Conservation (phyloP, 2,888 invertebrate species). For the Cephus runcator region DNA sequence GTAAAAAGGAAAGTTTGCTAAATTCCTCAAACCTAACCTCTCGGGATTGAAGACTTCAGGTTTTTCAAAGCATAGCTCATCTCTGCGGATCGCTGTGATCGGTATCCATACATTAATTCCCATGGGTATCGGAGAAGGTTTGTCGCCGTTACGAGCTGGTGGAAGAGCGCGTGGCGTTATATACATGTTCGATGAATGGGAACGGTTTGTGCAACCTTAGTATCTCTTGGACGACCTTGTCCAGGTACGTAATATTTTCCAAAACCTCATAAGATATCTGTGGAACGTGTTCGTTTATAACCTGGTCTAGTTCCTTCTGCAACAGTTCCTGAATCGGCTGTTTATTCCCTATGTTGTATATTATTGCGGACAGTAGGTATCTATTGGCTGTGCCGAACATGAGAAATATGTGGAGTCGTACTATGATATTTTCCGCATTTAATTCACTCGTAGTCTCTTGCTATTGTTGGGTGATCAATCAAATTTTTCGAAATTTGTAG, state of each 20-base stretch:
- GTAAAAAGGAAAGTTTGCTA: not conserved
- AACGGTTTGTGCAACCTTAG: not conserved
- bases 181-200: not conserved
- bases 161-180: not conserved
- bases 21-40: slow-evolving; percentile 3
- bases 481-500: not conserved
- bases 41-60: slow-evolving; percentile 33
- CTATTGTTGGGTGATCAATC: not conserved
- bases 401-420: slow-evolving; percentile 3
- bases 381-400: not conserved
- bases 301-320: not conserved
- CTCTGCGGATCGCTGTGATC: slow-evolving; percentile 20
- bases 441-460: not conserved
- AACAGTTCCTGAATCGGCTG: not conserved
- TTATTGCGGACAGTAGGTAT: not conserved
- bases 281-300: not conserved
- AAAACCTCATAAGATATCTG: not conserved
- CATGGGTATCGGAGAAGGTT: slow-evolving; percentile 25
- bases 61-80: slow-evolving; percentile 27
- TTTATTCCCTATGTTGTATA: not conserved
- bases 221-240: not conserved
- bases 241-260: not conserved
- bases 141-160: not conserved
- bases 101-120: slow-evolving; percentile 31
- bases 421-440: slow-evolving; percentile 6